phyloP scores from a whole-genome alignment of 2,888 invertebrate species.

The Tipula unca region DNA sequence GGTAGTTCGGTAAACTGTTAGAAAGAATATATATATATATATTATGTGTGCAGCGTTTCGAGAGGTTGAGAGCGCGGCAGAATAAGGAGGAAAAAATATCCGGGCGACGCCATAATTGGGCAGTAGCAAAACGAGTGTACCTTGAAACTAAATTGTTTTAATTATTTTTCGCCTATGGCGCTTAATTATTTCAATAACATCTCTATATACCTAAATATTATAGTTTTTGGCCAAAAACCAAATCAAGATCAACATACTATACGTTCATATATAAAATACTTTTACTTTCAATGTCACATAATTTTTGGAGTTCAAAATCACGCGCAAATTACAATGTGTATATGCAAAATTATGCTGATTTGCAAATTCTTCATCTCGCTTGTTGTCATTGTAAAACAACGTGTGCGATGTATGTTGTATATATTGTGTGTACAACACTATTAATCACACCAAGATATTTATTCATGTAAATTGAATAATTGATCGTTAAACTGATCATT shows the following conservation, averaged over 20 bases:
- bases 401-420: background rate
- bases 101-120: background rate
- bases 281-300: background rate
- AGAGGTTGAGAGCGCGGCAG: background rate
- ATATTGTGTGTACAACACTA: background rate
- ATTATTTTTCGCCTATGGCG: background rate
- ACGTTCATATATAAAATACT: background rate
- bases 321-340: no score
- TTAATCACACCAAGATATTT: background rate
- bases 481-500: background rate
- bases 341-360: background rate
- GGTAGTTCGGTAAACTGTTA: background rate
- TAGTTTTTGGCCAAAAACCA: background rate
- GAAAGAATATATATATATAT: background rate
- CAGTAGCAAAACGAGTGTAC: background rate
- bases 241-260: background rate
- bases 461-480: background rate
- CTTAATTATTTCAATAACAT: background rate
- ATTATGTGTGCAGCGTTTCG: background rate
- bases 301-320: background rate
- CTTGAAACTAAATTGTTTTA: constrained; percentile 8
- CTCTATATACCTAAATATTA: background rate
- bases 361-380: background rate
- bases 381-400: background rate
- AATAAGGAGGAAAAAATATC: background rate